Evolutionary conservation across 2,888 invertebrate genomes (phyloP).

Genomic region (Aphodius granarius): DNA sequence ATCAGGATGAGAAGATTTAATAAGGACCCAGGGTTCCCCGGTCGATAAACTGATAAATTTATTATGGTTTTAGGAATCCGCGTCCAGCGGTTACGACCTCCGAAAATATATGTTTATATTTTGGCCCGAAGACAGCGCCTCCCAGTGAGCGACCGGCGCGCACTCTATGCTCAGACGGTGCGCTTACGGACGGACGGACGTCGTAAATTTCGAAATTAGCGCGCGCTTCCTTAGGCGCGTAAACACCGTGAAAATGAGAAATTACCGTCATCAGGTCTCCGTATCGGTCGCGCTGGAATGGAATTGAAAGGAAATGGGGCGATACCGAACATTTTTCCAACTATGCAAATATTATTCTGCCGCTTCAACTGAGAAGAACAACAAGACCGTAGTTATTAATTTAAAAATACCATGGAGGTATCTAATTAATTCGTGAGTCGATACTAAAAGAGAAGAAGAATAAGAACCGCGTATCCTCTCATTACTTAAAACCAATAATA

Average conservation of each 20-base stretch:
- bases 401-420: too few relatives aligned
- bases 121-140: not conserved
- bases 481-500: constrained; percentile 24
- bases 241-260: not conserved
- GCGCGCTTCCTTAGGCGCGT: not conserved
- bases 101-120: not conserved
- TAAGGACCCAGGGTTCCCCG: not conserved
- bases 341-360: not conserved
- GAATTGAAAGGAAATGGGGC: not conserved
- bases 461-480: constrained; percentile 6
- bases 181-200: not conserved
- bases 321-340: not conserved
- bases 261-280: not conserved
- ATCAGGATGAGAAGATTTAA: not conserved
- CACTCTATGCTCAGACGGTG: not conserved
- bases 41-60: not conserved
- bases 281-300: not conserved
- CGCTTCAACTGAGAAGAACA: too few relatives aligned
- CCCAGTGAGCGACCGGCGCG: not conserved
- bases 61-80: not conserved
- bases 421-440: not conserved
- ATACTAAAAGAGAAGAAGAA: not conserved
- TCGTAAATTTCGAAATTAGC: not conserved
- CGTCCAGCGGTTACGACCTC: not conserved
- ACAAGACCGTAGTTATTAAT: too few relatives aligned